Percentiles rank a stretch among this genome's conserved stretches.
phyloP scores from a whole-genome alignment of 2,113 vertebrate genomes.

The Salvelinus namaycush region DNA sequence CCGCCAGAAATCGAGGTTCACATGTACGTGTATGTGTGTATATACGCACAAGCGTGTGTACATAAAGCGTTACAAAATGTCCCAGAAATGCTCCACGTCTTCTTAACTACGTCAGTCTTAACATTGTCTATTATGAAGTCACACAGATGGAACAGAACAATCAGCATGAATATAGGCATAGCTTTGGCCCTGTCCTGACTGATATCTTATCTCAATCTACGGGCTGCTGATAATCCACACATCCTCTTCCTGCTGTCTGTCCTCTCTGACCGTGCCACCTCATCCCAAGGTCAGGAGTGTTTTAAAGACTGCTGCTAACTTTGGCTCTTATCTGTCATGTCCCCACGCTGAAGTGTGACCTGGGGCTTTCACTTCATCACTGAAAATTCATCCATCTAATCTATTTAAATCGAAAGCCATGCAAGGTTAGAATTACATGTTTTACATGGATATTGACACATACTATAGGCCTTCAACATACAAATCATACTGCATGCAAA shows the following conservation, averaged over 20 bases:
- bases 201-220: constrained; percentile 34
- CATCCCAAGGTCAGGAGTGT: not conserved
- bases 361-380: not conserved
- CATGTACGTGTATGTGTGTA: not conserved
- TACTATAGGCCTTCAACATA: too few species aligned
- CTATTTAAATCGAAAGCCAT: not conserved
- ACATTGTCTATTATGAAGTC: not conserved
- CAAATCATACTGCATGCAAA: too few species aligned
- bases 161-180: not conserved
- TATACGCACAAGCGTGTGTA: not conserved
- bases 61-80: not conserved
- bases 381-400: not conserved
- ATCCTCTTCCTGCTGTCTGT: constrained; percentile 17
- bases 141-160: not conserved
- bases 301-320: not conserved
- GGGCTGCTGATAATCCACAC: constrained; percentile 21
- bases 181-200: not conserved
- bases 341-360: not conserved
- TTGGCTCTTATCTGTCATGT: not conserved
- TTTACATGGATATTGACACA: too few species aligned
- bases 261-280: constrained; percentile 4
- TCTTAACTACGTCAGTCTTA: not conserved
- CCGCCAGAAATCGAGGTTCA: not conserved
- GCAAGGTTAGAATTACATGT: not conserved
- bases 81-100: not conserved